Evolutionary conservation across 2,888 invertebrate genomes (phyloP).

Genomic region (Apoderus coryli): DNA sequence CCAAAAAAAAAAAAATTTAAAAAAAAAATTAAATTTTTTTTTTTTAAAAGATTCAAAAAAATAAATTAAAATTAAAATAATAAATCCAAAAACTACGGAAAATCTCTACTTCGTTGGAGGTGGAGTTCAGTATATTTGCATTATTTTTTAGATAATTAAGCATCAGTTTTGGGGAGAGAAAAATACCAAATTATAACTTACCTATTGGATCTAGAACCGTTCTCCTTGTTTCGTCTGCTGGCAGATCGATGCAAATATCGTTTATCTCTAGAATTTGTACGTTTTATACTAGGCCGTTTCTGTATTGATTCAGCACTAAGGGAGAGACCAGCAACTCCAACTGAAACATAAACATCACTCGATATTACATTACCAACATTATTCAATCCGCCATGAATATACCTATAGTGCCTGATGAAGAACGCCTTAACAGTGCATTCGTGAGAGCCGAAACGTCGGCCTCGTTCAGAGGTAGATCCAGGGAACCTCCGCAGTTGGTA

Average conservation of each 20-base stretch:
- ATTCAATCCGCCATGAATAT: constrained; percentile 9
- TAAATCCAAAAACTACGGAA: neutral
- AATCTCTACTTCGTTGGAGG: no score
- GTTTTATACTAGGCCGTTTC: constrained; percentile 41
- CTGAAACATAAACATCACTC: constrained; percentile 18
- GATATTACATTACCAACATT: neutral
- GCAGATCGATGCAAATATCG: constrained; percentile 39
- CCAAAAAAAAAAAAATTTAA: no score
- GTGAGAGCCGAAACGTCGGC: constrained; percentile 31
- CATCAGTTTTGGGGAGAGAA: neutral
- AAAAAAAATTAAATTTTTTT: no score
- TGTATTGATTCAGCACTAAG: constrained; percentile 49
- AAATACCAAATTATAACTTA: no score
- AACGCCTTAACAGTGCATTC: constrained; percentile 33
- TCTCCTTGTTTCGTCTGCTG: constrained; percentile 42
- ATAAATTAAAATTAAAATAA: constrained; percentile 8
- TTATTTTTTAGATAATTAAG: no score
- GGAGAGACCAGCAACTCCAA: constrained; percentile 44
- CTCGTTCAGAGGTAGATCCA: constrained; percentile 33
- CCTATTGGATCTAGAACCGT: constrained; percentile 35
- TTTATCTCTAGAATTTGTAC: constrained; percentile 39
- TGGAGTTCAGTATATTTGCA: no score
- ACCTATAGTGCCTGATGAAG: constrained; percentile 44
- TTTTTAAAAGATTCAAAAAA: constrained; percentile 3
- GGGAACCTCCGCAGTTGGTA: constrained; percentile 32